Base-by-base conservation (phyloP, 2,888 invertebrate genomes). In the Lochmaea crataegi region DNA sequence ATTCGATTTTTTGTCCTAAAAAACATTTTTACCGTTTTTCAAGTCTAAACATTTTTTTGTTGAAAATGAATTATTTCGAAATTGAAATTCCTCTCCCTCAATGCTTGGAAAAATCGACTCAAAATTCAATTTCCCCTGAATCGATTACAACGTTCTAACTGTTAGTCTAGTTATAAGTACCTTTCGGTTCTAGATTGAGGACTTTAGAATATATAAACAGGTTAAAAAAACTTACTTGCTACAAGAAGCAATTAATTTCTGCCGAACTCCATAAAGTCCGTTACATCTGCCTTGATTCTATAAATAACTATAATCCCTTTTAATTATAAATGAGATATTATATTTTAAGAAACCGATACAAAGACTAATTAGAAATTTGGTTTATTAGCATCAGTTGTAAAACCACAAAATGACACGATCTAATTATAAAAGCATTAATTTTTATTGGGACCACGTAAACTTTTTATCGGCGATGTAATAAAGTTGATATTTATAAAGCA, bases 381-480 rank as follows among this genome's bases (percentile, higher is more conserved):
- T 45, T 45, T 45, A 45, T 45, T 14, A n/a, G 2, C 6, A n/a
- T 48, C 14, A n/a, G n/a, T 48, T 48, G 14, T 48, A 48, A 14
- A 48, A 48, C 48, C 48, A 48, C 48, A 14, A 48, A 48, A 48
- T n/a, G 48, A n/a, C 48, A 48, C 48, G 48, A 48, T 48, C n/a
- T 48, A 48, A 48, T 48, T 48, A 48, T 48, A n/a, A 48, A 48
- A 48, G 48, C n/a, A 48, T 48, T 48, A 48, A 48, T 48, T n/a
- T 48, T 48, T 48, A 48, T 48, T 48, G 48, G n/a, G 48, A n/a
- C 7, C 1, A 48, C 48, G 48, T 48, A 14, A 45, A 48, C 48
- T 48, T 48, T 48, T 48, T 48, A 48, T 48, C n/a, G 48, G 7
- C 48, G 6, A n/a, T 48, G 6, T 48, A 48, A 48, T 48, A 48